A percentile compares a stretch with the other conserved stretches of the same genome.
These are phyloP conservation scores for Octonoba sinensis DNA, from an alignment of 2,888 invertebrate species.

Conservation along the genomic window DNA sequence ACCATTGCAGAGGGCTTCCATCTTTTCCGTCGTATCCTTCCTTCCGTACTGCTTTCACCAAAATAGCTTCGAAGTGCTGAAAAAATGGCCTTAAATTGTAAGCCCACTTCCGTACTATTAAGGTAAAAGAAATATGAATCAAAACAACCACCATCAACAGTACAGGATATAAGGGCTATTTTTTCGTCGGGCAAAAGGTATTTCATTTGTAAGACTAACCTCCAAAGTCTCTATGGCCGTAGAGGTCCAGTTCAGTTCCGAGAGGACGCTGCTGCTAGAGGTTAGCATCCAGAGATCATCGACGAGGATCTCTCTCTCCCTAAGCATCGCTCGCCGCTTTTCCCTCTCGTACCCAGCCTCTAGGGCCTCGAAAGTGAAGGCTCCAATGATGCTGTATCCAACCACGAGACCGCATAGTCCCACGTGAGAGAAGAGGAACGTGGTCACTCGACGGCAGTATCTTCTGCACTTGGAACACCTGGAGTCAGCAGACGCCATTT, in stretches of 20 bases:
- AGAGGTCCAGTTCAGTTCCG: conserved; percentile 80
- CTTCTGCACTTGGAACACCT: conserved; percentile 74
- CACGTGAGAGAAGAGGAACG: conserved; percentile 89
- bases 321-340: conserved; percentile 73
- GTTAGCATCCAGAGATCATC: conserved; percentile 85
- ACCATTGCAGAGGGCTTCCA: conserved; percentile 82
- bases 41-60: conserved; percentile 59
- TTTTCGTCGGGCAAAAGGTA: too few species aligned
- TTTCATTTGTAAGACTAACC: conserved; percentile 26
- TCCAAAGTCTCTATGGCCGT: conserved; percentile 76
- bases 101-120: too few species aligned
- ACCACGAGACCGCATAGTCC: conserved; percentile 89
- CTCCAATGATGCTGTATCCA: conserved; percentile 89
- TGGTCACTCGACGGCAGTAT: conserved; percentile 84
- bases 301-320: conserved; percentile 77
- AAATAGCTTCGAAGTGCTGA: conserved; percentile 51
- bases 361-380: conserved; percentile 84
- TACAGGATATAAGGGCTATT: too few species aligned
- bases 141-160: too few species aligned
- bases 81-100: background rate
- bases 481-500: conserved; percentile 3
- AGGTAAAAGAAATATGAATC: too few species aligned
- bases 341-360: conserved; percentile 73
- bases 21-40: conserved; percentile 63
- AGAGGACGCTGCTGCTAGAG: conserved; percentile 78